phyloP scores from a whole-genome alignment of 2,888 invertebrate genomes.

The Pharmacophagus antenor region DNA sequence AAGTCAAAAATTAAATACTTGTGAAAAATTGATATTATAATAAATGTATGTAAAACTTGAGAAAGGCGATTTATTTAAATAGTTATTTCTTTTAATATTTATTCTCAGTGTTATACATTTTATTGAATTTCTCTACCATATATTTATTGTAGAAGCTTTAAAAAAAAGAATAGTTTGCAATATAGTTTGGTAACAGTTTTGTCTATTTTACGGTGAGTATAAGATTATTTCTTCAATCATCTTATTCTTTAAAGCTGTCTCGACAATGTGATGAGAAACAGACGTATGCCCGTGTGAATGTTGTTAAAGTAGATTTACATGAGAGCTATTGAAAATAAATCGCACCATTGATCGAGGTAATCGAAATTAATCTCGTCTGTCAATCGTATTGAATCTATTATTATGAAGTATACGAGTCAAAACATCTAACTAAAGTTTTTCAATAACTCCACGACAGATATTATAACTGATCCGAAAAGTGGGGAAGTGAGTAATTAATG shows the following conservation, averaged over 20 bases:
- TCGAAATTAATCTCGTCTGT: conserved; percentile 16
- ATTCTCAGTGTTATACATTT: too few relatives aligned
- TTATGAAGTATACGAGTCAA: conserved; percentile 12
- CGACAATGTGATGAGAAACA: conserved; percentile 24
- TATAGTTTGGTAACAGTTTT: too few relatives aligned
- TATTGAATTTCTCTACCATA: too few relatives aligned
- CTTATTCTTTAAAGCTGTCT: conserved; percentile 10
- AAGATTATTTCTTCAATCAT: conserved; percentile 22
- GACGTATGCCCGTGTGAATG: conserved; percentile 10
- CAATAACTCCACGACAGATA: neutral
- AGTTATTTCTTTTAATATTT: too few relatives aligned
- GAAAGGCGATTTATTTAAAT: too few relatives aligned
- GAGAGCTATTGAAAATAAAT: conserved; percentile 24
- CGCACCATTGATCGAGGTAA: conserved; percentile 18
- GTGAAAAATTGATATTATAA: too few relatives aligned
- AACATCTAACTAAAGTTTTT: conserved; percentile 2
- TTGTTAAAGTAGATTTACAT: conserved; percentile 20
- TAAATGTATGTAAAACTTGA: too few relatives aligned
- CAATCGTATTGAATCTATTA: conserved; percentile 4
- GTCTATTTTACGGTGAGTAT: too few relatives aligned
- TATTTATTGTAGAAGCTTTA: too few relatives aligned
- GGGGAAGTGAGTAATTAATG: conserved; percentile 1
- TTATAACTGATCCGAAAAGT: neutral
- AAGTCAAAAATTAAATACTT: too few relatives aligned
- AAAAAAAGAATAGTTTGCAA: too few relatives aligned